Conservation (phyloP, 2,113 vertebrate species). For the Hypanus sabinus region DNA sequence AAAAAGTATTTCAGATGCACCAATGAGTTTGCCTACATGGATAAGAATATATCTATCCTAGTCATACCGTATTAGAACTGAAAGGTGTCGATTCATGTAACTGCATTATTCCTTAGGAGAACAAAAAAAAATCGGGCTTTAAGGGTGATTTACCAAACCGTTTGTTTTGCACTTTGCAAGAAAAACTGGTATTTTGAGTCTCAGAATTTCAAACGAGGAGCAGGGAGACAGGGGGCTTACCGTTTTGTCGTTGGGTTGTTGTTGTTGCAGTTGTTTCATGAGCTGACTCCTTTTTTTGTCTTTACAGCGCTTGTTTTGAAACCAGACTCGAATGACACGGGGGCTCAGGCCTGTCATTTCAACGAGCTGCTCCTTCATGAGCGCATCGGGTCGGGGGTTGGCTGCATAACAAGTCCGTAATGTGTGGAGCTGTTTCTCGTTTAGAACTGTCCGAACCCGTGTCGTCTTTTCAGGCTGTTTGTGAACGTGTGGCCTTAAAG, state of each 20-base stretch:
- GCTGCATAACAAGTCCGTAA: conserved; percentile 96
- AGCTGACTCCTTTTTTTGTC: conserved; percentile 93
- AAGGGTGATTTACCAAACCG: background rate
- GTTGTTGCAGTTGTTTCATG: conserved; percentile 96
- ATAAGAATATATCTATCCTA: background rate
- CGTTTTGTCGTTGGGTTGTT: conserved; percentile 95
- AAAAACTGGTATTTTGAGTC: background rate
- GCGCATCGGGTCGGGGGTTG: conserved; percentile 90
- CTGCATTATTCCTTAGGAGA: background rate
- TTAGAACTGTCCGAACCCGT: conserved; percentile 90
- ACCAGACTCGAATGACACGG: conserved; percentile 95
- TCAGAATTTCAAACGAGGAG: background rate
- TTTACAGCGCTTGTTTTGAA: conserved; percentile 98
- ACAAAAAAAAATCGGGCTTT: background rate
- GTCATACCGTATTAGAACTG: background rate
- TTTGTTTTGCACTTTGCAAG: background rate
- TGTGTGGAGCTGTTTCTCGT: conserved; percentile 98
- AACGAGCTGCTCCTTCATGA: conserved; percentile 99
- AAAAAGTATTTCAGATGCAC: background rate
- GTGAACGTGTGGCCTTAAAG: conserved; percentile 88
- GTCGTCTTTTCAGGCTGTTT: conserved; percentile 98
- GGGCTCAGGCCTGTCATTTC: conserved; percentile 98
- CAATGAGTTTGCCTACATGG: background rate
- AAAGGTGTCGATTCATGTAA: background rate
- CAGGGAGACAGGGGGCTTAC: conserved; percentile 58